Evolutionary conservation across 2,113 vertebrate genomes (phyloP).

Genomic region (Ageneiosus marmoratus): DNA sequence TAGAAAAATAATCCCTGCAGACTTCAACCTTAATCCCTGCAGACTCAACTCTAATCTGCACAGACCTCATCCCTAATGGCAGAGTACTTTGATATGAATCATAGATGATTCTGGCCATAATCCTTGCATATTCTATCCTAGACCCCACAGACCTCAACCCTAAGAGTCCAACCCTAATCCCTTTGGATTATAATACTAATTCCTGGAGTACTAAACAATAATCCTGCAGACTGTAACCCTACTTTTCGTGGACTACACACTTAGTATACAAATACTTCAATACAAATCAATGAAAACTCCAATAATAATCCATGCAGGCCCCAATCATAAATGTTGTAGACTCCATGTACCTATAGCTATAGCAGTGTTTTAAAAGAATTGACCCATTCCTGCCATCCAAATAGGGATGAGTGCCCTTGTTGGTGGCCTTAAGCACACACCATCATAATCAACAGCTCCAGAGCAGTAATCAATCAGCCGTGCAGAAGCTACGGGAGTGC

Average conservation of each 20-base stretch:
- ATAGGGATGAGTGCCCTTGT: neutral
- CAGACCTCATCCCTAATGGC: neutral
- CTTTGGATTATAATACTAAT: neutral
- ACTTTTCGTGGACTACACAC: too few relatives aligned
- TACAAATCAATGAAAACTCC: neutral
- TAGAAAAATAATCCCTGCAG: neutral
- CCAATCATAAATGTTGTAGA: neutral
- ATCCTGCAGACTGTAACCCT: neutral
- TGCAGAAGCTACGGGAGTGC: neutral
- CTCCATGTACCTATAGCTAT: neutral
- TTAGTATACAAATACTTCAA: neutral
- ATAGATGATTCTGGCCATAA: neutral
- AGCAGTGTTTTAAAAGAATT: neutral
- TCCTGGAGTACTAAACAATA: neutral
- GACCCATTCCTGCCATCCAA: slow-evolving; percentile 7
- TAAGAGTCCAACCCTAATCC: neutral
- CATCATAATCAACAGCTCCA: neutral
- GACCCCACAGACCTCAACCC: neutral
- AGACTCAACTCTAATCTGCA: neutral
- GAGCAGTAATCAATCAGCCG: slow-evolving; percentile 12
- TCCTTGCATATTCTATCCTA: neutral
- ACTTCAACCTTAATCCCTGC: neutral
- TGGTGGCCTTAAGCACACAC: neutral
- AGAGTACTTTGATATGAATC: neutral
- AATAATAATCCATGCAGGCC: neutral